Evolutionary conservation across 2,113 vertebrate genomes (phyloP), one percentile per base, ranked within the genome.

Genomic region (Prionailurus bengalensis): DNA sequence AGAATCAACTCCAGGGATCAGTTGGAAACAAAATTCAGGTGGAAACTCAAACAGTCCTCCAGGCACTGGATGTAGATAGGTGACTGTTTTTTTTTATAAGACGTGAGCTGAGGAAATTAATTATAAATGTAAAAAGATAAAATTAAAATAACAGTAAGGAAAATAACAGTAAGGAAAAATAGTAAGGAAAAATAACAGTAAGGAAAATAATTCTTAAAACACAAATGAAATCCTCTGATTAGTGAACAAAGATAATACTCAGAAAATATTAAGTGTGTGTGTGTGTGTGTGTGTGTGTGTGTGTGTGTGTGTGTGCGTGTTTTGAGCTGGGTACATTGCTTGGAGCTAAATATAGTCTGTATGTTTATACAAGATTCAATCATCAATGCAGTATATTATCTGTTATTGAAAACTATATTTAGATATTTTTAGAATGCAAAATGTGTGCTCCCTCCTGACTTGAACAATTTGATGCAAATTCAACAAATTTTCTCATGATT

Each of bases 391-490:
- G 3, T 29, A 11, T 9, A 73, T 82, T 86, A 63, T n/a, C 16
- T 21, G 31, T 79, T 91, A 91, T 31, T 82, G 14, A 74, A 95
- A 92, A 42, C 15, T 66, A n/a, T 94, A 71, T 65, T 97, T 94
- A 39, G 65, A 36, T 92, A 86, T 14, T 91, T 94, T 91, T 36
- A 25, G 33, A 94, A 97, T 95, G 31, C 10, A 89, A 86, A 96
- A 53, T 84, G 6, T 86, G 14, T 86, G 48, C 6, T 70, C 12
- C 31, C 55, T 79, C 63, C 39, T 94, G 45, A 4, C 15, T 66
- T 66, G n/a, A 96, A 82, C 53, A 96, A 94, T 86, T 96, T 86
- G 96, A 97, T 94, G 66, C 53, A 95, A 96, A 96, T 95, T 95
- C 53, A 78, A 58, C 25, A 86, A 86, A 87, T 80, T 93, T 7